A percentile compares a stretch with the other conserved stretches of the same genome.
Evolutionary conservation across 2,888 invertebrate genomes (phyloP).

Genomic region (Gortyna flavago): DNA sequence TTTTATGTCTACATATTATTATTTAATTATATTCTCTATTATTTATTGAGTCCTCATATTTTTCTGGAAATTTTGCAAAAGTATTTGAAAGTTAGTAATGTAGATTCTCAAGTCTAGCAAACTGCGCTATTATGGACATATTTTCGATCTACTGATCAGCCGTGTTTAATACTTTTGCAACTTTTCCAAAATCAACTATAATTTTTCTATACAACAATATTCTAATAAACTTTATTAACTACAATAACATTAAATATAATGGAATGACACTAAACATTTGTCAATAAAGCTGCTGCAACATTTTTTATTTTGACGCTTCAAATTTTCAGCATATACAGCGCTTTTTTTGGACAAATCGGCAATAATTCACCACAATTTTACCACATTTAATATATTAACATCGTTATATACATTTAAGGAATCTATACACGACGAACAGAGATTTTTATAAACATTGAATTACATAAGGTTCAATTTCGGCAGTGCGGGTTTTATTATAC

Average conservation of each 20-base stretch:
- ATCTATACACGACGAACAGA: slow-evolving; percentile 45
- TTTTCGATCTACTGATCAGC: neutral
- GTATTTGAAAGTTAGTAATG: slow-evolving; percentile 34
- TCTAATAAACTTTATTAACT: slow-evolving; percentile 55
- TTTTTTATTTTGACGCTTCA: slow-evolving; percentile 5
- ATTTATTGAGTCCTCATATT: slow-evolving; percentile 60
- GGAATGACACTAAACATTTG: slow-evolving; percentile 62
- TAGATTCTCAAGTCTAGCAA: neutral
- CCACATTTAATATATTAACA: slow-evolving; percentile 48
- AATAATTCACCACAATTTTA: slow-evolving; percentile 51
- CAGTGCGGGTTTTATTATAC: slow-evolving; percentile 12
- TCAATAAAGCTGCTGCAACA: slow-evolving; percentile 41
- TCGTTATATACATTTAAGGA: slow-evolving; percentile 33
- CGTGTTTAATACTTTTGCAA: slow-evolving; percentile 25
- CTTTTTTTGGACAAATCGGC: slow-evolving; percentile 46
- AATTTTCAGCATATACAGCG: slow-evolving; percentile 38
- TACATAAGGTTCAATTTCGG: slow-evolving; percentile 1
- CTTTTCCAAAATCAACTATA: slow-evolving; percentile 40
- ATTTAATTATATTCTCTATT: slow-evolving; percentile 45
- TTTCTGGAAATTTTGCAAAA: slow-evolving; percentile 44
- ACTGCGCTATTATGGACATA: neutral
- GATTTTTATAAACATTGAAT: slow-evolving; percentile 21
- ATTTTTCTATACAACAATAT: slow-evolving; percentile 55
- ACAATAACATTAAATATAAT: slow-evolving; percentile 55
- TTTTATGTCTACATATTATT: slow-evolving; percentile 48